Evolutionary conservation across 2,888 invertebrate genomes (phyloP).

Genomic region (Sceliomorpha sp.): DNA sequence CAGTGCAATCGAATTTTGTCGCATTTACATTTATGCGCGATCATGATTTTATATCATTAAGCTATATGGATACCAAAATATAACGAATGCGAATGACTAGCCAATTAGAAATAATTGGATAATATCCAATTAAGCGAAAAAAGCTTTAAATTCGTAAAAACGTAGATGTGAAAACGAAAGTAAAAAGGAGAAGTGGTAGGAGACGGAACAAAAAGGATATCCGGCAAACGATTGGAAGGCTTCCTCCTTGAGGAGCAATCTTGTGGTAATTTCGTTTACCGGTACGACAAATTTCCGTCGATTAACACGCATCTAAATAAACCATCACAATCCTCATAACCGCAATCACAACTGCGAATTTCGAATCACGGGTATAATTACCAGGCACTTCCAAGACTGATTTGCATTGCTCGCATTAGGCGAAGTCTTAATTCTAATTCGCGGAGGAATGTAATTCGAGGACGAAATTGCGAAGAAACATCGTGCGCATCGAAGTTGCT

Average conservation of each 20-base stretch:
- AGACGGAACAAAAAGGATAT: slow-evolving; percentile 70
- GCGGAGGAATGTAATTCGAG: background rate
- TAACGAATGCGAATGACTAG: too few species aligned
- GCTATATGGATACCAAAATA: too few species aligned
- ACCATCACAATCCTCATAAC: slow-evolving; percentile 54
- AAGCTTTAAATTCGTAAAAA: slow-evolving; percentile 18
- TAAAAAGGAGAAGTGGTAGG: slow-evolving; percentile 32
- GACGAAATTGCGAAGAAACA: background rate
- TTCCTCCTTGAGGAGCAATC: slow-evolving; percentile 79
- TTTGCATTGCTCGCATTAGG: slow-evolving; percentile 21
- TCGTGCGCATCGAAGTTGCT: background rate
- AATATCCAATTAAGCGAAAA: too few species aligned
- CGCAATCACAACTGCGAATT: slow-evolving; percentile 53
- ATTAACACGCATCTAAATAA: slow-evolving; percentile 68
- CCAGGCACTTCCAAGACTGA: slow-evolving; percentile 24
- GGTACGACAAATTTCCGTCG: slow-evolving; percentile 72
- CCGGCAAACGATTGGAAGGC: slow-evolving; percentile 79
- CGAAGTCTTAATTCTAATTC: background rate
- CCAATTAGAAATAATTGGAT: too few species aligned
- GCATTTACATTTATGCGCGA: too few species aligned
- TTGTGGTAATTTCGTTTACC: slow-evolving; percentile 79
- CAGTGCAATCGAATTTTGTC: too few species aligned
- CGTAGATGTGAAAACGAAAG: slow-evolving; percentile 31
- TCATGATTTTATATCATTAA: too few species aligned
- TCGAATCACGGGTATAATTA: slow-evolving; percentile 44